phyloP scores from a whole-genome alignment of 2,113 vertebrate genomes.

The Scolopax mira region DNA sequence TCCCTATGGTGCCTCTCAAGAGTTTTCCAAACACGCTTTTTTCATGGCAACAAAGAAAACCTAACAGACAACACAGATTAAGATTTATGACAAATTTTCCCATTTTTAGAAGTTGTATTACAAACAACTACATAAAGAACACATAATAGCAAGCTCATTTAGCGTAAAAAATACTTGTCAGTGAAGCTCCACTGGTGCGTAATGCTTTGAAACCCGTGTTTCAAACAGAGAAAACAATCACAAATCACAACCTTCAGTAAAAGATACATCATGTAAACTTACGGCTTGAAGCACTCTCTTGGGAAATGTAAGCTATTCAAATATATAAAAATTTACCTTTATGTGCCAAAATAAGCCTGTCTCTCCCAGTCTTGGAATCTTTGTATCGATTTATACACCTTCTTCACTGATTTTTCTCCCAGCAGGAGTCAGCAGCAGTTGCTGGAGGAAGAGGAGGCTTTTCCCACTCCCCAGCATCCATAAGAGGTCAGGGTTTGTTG shows the following conservation, averaged over 20 bases:
- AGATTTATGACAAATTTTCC: background rate
- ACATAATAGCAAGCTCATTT: slow-evolving; percentile 7
- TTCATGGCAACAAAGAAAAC: background rate
- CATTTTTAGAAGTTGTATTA: background rate
- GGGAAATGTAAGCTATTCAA: background rate
- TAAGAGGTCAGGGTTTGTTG: background rate
- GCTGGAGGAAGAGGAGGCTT: background rate
- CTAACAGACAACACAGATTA: background rate
- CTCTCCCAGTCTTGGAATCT: background rate
- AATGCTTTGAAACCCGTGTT: background rate
- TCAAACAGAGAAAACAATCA: slow-evolving; percentile 11
- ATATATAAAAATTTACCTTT: background rate
- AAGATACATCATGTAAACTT: background rate
- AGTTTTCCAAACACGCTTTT: background rate
- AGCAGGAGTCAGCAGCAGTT: background rate
- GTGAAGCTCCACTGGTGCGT: background rate
- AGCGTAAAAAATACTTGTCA: background rate
- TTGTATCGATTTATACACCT: background rate
- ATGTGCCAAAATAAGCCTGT: background rate
- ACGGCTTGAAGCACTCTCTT: background rate
- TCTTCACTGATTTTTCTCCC: background rate
- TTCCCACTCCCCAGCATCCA: background rate
- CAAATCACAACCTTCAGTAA: slow-evolving; percentile 17
- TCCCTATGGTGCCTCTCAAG: background rate
- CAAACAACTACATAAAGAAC: background rate